Evolutionary conservation across 2,113 vertebrate genomes (phyloP), one percentile per base, ranked within the genome.

Genomic region (Calyptomena viridis): DNA sequence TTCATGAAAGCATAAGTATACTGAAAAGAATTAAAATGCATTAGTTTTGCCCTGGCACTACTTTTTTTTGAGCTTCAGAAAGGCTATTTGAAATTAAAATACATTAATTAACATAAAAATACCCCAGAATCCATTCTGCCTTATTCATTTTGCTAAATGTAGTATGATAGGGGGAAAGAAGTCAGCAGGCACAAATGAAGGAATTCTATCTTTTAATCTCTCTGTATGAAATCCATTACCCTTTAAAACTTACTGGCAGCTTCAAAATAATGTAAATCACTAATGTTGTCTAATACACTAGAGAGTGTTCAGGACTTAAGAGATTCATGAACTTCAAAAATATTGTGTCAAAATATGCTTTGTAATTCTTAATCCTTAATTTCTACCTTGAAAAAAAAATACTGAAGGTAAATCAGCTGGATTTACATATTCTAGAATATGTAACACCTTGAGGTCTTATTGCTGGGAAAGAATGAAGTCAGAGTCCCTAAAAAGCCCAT

Each of bases 21-120:
- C 39, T 42, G 52, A 84, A 84, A 87, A 92, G 18, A 88, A 96
- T 92, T 91, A 88, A 97, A 97, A 96, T 96, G 76, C 92, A 94
- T 93, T 88, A 76, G 75, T 78, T 96, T 96, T 95, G 67, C 59
- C 72, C 63, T 81, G 64, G 76, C 24, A 92, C 55, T 40, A 69
- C 52, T 93, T 86, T 94, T 96, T 42, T 73, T 59, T 85, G 76
- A 74, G 80, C 81, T 91, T 87, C 69, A 94, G 76, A 96, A 95
- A 86, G 56, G 37, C 22, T 84, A 86, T 95, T 95, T 95, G 86
- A 92, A 96, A 95, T 95, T 91, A 93, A 96, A 97, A 96, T 92
- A 63, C 2, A 12, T 59, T 95, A 88, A 96, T 96, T 95, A 94
- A 44, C 84, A 97, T 94, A 95, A 97, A 97, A 96, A 95, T 82